Conservation (phyloP, 2,113 vertebrate species). For the Micromys minutus region DNA sequence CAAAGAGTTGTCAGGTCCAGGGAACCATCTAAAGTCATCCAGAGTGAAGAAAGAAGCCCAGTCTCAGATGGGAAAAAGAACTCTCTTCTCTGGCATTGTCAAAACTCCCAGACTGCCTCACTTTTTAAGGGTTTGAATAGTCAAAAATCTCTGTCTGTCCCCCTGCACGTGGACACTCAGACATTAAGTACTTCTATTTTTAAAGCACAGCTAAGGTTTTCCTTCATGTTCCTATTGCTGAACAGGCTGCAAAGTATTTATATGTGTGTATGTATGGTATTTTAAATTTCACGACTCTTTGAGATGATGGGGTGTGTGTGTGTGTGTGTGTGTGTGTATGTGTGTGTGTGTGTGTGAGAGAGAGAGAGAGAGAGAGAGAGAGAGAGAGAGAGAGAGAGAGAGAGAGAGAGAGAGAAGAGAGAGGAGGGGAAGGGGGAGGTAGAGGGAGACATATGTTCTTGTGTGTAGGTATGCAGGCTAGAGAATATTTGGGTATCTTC, state of each 20-base stretch:
- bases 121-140: neutral
- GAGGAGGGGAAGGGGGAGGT: too few species aligned
- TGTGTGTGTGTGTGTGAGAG: neutral
- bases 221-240: neutral
- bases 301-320: neutral
- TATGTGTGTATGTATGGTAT: neutral
- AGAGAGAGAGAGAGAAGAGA: too few species aligned
- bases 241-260: neutral
- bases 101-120: neutral
- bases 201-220: neutral
- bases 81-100: neutral
- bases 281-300: too few species aligned
- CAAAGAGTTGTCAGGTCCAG: neutral
- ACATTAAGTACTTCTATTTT: neutral
- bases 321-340: neutral
- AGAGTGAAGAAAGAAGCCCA: neutral
- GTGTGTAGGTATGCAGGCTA: neutral
- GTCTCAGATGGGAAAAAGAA: neutral
- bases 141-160: neutral
- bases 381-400: too few species aligned
- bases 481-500: neutral
- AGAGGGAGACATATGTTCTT: too few species aligned
- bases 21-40: neutral
- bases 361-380: too few species aligned
- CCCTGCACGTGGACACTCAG: neutral